Conservation (phyloP, 2,797 vertebrate genomes). For the Notolepis coatsorum region DNA sequence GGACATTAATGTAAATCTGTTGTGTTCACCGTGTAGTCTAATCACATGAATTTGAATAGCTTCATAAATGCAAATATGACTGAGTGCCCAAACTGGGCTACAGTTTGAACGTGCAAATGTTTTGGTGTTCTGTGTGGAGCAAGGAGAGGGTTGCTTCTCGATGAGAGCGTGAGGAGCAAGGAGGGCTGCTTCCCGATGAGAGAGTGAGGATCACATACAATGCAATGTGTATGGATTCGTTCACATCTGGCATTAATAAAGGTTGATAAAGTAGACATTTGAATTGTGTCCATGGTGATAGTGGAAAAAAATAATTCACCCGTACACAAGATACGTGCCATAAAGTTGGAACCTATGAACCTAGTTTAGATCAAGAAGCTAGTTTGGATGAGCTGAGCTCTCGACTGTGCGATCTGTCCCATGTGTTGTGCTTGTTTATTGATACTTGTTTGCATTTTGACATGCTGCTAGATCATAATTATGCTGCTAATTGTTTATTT, state of each 20-base stretch:
- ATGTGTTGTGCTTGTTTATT: too few relatives aligned
- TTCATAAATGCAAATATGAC: constrained; percentile 59
- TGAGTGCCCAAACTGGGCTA: constrained; percentile 24
- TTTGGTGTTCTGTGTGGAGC: constrained; percentile 29
- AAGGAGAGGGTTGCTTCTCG: background rate
- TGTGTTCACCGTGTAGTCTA: constrained; percentile 9
- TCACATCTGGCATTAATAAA: too few relatives aligned
- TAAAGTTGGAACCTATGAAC: too few relatives aligned
- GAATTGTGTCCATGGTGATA: background rate
- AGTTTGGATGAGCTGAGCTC: too few relatives aligned
- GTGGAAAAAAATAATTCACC: too few relatives aligned
- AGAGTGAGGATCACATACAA: constrained; percentile 23
- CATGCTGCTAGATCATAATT: too few relatives aligned
- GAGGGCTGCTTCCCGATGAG: constrained; percentile 44
- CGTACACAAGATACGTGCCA: too few relatives aligned
- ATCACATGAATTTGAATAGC: constrained; percentile 54
- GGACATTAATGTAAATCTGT: constrained; percentile 18
- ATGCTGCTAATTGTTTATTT: too few relatives aligned
- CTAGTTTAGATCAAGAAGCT: too few relatives aligned
- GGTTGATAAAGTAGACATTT: constrained; percentile 11
- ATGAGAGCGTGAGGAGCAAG: constrained; percentile 34
- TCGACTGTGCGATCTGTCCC: too few relatives aligned
- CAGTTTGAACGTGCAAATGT: constrained; percentile 50
- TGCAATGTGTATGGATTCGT: too few relatives aligned
- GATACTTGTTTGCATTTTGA: too few relatives aligned